These are phyloP conservation scores for Ophiodon elongatus DNA, from an alignment of 2,113 vertebrate species.

Conservation along the genomic window DNA sequence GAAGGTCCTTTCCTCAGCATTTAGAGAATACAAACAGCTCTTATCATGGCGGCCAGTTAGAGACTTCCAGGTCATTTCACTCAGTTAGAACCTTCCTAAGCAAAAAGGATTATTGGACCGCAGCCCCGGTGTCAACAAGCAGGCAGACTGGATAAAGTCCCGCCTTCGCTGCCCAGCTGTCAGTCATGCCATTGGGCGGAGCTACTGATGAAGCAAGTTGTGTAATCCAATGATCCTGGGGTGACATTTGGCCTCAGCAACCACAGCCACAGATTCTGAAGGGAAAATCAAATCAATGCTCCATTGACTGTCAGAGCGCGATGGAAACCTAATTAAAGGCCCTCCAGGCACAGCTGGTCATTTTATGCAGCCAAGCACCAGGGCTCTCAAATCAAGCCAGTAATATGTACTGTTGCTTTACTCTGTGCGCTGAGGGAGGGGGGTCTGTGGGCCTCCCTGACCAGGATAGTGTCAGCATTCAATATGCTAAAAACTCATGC, in stretches of 20 bases:
- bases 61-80: too few relatives aligned
- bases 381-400: slow-evolving; percentile 52
- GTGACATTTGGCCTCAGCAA: slow-evolving; percentile 77
- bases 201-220: slow-evolving; percentile 67
- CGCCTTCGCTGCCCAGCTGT: slow-evolving; percentile 11
- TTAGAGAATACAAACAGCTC: too few relatives aligned
- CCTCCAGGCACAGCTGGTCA: slow-evolving; percentile 77
- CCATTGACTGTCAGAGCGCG: slow-evolving; percentile 80
- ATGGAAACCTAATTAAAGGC: slow-evolving; percentile 86
- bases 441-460: neutral
- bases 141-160: slow-evolving; percentile 6
- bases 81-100: too few relatives aligned
- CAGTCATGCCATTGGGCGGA: slow-evolving; percentile 26
- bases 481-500: slow-evolving; percentile 15
- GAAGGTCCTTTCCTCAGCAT: too few relatives aligned
- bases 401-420: slow-evolving; percentile 57
- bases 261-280: slow-evolving; percentile 73
- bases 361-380: slow-evolving; percentile 74
- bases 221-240: slow-evolving; percentile 77
- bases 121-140: slow-evolving; percentile 20
- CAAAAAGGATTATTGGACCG: too few relatives aligned
- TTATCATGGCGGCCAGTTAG: too few relatives aligned
- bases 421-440: slow-evolving; percentile 15
- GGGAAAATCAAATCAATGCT: slow-evolving; percentile 85
- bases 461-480: slow-evolving; percentile 17